Percentiles rank a stretch among this genome's conserved stretches.
Conservation (phyloP, 2,113 vertebrate genomes). For the Dromas ardeola region DNA sequence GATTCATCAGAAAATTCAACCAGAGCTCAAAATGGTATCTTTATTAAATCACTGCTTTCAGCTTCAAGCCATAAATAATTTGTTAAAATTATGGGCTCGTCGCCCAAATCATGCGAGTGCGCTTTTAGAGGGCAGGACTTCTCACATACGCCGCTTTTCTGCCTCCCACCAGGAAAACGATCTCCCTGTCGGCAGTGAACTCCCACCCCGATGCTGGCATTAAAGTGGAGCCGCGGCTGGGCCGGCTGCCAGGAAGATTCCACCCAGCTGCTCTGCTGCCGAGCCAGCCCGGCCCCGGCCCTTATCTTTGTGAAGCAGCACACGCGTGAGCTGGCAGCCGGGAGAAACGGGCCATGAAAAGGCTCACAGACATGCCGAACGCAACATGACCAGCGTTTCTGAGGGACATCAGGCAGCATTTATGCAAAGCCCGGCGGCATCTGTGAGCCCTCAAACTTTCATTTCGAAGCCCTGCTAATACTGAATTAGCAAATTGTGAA, state of each 20-base stretch:
- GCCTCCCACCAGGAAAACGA: not conserved
- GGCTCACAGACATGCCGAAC: not conserved
- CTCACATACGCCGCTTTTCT: not conserved
- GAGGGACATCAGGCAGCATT: not conserved
- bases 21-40: not conserved
- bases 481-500: accelerated
- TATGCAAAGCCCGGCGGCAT: not conserved
- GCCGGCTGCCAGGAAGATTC: constrained; percentile 30
- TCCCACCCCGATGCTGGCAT: not conserved
- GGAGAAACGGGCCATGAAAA: not conserved
- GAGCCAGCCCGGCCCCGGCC: not conserved
- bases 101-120: not conserved
- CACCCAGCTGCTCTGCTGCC: not conserved
- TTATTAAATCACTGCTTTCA: not conserved
- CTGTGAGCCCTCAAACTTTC: not conserved
- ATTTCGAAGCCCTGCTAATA: not conserved
- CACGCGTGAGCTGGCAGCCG: not conserved
- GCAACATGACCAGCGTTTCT: not conserved
- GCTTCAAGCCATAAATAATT: not conserved
- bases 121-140: not conserved
- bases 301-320: constrained; percentile 52
- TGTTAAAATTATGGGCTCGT: not conserved
- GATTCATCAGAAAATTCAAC: not conserved
- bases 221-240: not conserved
- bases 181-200: not conserved